phyloP scores from a whole-genome alignment of 2,113 vertebrate species.

The Polyodon spathula region DNA sequence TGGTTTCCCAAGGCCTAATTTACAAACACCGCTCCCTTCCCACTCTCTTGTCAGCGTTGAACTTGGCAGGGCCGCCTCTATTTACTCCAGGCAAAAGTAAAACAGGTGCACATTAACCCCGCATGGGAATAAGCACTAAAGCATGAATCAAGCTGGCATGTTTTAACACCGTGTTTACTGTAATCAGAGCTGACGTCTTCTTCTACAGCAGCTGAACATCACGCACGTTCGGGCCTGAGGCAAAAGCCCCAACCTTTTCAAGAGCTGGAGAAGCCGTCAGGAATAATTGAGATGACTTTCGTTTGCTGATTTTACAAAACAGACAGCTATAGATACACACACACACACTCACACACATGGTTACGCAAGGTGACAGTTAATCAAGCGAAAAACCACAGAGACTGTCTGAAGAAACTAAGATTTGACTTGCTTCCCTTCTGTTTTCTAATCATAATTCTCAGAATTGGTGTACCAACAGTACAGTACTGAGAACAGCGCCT shows the following conservation, averaged over 20 bases:
- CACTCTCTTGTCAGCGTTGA: no score
- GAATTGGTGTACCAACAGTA: no score
- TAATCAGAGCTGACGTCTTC: background rate
- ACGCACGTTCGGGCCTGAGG: slow-evolving; percentile 1
- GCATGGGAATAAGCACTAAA: background rate
- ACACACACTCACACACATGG: no score
- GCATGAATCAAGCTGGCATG: background rate
- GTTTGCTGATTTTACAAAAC: background rate
- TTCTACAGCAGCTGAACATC: background rate
- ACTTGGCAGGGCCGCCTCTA: no score
- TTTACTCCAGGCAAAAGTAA: background rate
- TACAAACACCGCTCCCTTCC: no score
- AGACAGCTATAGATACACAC: no score
- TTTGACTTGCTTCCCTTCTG: background rate
- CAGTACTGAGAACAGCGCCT: no score
- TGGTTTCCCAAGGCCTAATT: no score
- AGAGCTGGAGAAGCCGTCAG: background rate
- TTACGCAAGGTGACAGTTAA: no score
- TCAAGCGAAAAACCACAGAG: no score
- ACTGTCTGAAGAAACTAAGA: no score
- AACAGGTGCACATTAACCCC: slow-evolving; percentile 3
- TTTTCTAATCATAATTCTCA: no score
- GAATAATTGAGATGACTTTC: background rate
- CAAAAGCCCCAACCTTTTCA: background rate
- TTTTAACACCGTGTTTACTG: slow-evolving; percentile 5